Evolutionary conservation across 2,113 vertebrate species (phyloP), one percentile per base, ranked within the genome.

Genomic region (Sebastes fasciatus): DNA sequence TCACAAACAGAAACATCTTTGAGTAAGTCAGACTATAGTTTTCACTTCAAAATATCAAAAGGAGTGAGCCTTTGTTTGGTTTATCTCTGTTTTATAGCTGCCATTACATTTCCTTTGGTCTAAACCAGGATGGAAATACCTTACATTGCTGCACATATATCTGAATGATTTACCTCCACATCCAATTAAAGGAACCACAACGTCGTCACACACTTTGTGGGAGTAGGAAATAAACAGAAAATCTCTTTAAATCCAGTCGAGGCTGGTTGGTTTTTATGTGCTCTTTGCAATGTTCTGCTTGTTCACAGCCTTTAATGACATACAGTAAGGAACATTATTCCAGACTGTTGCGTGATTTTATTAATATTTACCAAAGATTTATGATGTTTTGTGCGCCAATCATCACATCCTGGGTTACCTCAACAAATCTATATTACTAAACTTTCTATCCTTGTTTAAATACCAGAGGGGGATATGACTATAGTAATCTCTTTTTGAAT

Each of bases 41-140:
- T n/a, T 66, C 74, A 49, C 11, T 73, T 74, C n/a, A 52, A 34
- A 71, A 34, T 26, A 19, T 65, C 34, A 68, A 52, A 40, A 14
- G 26, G 3, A 67, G 13, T 48, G 8, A 69, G 8, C 6, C 7
- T 51, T 57, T 81, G 26, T 74, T 40, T 49, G 4, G 42, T 23
- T 66, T 42, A 21, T 55, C 43, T 54, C 34, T 19, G n/a, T 52
- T 68, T 81, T 9, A 51, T 63, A 19, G 19, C 43, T 69, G 57
- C 13, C 60, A 26, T 19, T 21, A 57, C 43, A 57, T 71, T 21
- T 66, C 11, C 17, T 65, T 55, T 6, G 4, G 13, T 71, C 21
- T 43, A 19, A 60, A 61, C n/a, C 46, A 21, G 8, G 17, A 49
- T 51, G 8, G 26, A 52, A 61, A 42, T 16, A 48, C 19, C 40